Percentiles rank a stretch among this genome's conserved stretches.
phyloP scores from a whole-genome alignment of 1,140 invertebrate genomes.

The Pseudachorutes palmiensis region DNA sequence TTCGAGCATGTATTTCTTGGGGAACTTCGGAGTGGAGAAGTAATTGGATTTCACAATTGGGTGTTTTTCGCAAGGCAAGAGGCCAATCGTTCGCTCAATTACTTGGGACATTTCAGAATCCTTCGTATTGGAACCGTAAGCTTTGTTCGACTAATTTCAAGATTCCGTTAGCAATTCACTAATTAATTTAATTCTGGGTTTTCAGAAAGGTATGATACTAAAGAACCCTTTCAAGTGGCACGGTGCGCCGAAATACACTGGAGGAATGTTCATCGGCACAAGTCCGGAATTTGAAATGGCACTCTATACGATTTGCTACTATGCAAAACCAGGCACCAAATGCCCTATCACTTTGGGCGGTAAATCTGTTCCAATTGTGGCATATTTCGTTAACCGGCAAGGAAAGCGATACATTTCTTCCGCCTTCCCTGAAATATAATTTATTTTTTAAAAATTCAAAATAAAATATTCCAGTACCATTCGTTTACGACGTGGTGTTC shows the following conservation, averaged over 20 bases:
- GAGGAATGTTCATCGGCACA: constrained; percentile 76
- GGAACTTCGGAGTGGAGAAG: constrained; percentile 66
- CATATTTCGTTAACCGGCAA: constrained; percentile 4
- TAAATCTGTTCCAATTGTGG: constrained; percentile 41
- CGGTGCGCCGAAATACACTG: constrained; percentile 63
- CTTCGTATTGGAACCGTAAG: constrained; percentile 59
- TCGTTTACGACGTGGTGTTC: too few relatives aligned
- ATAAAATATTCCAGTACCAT: too few relatives aligned
- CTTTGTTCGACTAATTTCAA: constrained; percentile 10
- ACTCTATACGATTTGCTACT: constrained; percentile 76
- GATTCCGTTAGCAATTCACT: not conserved
- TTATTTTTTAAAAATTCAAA: not conserved
- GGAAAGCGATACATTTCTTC: constrained; percentile 3
- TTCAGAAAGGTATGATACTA: constrained; percentile 66
- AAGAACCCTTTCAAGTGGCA: constrained; percentile 68
- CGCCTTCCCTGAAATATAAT: constrained; percentile 6
- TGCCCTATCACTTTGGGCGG: constrained; percentile 65
- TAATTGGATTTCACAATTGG: constrained; percentile 81
- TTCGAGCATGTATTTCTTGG: constrained; percentile 82
- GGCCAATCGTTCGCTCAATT: constrained; percentile 55
- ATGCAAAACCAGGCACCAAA: constrained; percentile 56
- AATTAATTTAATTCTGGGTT: constrained; percentile 41
- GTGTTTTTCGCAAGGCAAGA: constrained; percentile 73
- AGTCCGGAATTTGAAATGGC: constrained; percentile 88
- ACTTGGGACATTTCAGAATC: constrained; percentile 67